Evolutionary conservation across 2,797 vertebrate species (phyloP), one percentile per base, ranked within the genome.

Genomic region (Alectoris magna): DNA sequence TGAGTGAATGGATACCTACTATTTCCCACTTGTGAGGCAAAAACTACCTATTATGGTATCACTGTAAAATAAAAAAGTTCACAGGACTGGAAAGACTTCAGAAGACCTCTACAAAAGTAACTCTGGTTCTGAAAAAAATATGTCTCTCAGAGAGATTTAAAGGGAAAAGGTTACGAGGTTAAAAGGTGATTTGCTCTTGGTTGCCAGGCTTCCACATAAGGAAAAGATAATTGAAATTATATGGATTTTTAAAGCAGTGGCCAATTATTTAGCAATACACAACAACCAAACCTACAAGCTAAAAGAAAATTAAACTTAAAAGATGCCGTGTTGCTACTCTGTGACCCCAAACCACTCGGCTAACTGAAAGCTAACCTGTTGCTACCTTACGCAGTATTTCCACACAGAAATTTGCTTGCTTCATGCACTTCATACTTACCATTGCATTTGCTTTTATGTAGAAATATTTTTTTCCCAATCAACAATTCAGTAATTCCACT

Each of bases 61-160:
- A 55, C 46, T 60, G 21, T 1, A 3, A 96, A 91, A 90, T 82
- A 23, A 71, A 59, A 75, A 91, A 48, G 36, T 86, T 87, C 4
- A 1, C 41, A 88, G 43, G 66, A 69, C 12, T 59, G 49, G 41
- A 24, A 87, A 91, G 44, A 41, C 71, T 93, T 84, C 81, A 88
- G 77, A 90, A 67, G 64, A 86, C 70, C 41, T 73, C 34, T 41
- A 41, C 16, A 58, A 53, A 92, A 82, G 12, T 43, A 36, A 69
- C 51, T 87, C 55, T 51, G 34, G 58, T 71, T 84, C 83, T 94
- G 80, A 77, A 93, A 56, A 53, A 95, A 91, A 82, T 16, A 23
- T 24, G 3, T 55, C 10, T 27, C 59, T 84, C 14, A 4, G 53
- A 68, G 49, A 74, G 24, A 53, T 67, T 68, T 49, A 73, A 84